Conservation (phyloP, 2,888 invertebrate genomes). For the Drosophila subquinaria region DNA sequence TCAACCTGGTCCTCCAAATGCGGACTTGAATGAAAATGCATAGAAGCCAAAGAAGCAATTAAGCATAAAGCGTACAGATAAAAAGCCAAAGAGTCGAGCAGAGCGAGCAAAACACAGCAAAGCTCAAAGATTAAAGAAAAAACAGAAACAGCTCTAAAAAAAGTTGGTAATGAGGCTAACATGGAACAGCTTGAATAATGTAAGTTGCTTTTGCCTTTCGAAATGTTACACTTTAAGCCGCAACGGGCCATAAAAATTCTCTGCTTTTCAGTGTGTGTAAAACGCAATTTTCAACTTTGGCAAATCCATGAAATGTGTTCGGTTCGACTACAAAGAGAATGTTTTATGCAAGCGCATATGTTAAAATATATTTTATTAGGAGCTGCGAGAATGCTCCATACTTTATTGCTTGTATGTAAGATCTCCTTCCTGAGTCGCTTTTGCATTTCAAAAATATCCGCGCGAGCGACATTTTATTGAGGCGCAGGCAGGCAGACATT, state of each 20-base stretch:
- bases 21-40: conserved; percentile 37
- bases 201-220: conserved; percentile 32
- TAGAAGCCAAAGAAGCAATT: conserved; percentile 61
- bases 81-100: conserved; percentile 63
- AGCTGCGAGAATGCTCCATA: conserved; percentile 24
- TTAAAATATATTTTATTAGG: conserved; percentile 71
- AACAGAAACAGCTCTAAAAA: conserved; percentile 5
- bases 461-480: conserved; percentile 55
- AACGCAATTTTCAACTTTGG: conserved; percentile 63
- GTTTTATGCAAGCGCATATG: conserved; percentile 64
- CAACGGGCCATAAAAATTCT: conserved; percentile 55
- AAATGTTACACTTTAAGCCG: conserved; percentile 40
- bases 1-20: conserved; percentile 27
- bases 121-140: conserved; percentile 44
- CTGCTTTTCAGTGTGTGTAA: conserved; percentile 37
- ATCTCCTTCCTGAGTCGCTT: conserved; percentile 30
- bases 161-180: conserved; percentile 53
- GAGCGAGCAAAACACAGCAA: conserved; percentile 24
- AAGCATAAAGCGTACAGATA: conserved; percentile 69
- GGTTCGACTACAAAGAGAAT: conserved; percentile 64
- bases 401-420: conserved; percentile 11
- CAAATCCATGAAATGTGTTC: conserved; percentile 71
- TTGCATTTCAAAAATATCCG: conserved; percentile 57
- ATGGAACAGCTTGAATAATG: conserved; percentile 56
- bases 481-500: conserved; percentile 6